These are phyloP conservation scores for Meloidogyne chitwoodi DNA, from an alignment of 1,140 invertebrate genomes.

Conservation along the genomic window DNA sequence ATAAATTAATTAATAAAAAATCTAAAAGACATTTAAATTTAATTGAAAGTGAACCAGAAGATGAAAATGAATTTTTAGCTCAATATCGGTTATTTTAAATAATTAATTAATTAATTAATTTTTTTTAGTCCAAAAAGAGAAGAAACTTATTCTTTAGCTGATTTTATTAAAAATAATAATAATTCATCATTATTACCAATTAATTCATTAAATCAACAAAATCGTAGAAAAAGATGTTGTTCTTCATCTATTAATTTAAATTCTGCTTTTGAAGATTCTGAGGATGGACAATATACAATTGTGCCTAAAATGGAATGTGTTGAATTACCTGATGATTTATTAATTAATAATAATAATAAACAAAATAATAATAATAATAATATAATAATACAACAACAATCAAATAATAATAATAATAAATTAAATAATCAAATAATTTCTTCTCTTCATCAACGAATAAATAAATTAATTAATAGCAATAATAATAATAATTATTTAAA, in stretches of 20 bases:
- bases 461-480: background rate
- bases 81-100: slow-evolving; percentile 4
- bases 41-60: slow-evolving; percentile 17
- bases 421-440: background rate
- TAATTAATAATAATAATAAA: background rate
- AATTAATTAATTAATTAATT: background rate
- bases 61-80: slow-evolving; percentile 16
- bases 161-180: slow-evolving; percentile 17
- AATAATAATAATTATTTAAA: background rate
- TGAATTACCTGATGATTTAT: background rate
- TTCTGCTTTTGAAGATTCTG: background rate
- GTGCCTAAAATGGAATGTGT: slow-evolving; percentile 2
- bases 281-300: slow-evolving; percentile 8
- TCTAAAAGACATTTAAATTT: background rate
- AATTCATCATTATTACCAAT: too few species aligned
- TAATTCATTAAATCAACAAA: too few species aligned
- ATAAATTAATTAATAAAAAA: background rate
- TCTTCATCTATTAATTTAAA: background rate
- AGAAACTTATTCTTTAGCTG: slow-evolving; percentile 19
- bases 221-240: background rate
- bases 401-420: too few species aligned
- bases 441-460: background rate
- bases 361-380: background rate
- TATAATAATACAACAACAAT: too few species aligned
- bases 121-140: slow-evolving; percentile 4